Conservation (phyloP, 2,888 invertebrate species). For the Drosophila emarginata region DNA sequence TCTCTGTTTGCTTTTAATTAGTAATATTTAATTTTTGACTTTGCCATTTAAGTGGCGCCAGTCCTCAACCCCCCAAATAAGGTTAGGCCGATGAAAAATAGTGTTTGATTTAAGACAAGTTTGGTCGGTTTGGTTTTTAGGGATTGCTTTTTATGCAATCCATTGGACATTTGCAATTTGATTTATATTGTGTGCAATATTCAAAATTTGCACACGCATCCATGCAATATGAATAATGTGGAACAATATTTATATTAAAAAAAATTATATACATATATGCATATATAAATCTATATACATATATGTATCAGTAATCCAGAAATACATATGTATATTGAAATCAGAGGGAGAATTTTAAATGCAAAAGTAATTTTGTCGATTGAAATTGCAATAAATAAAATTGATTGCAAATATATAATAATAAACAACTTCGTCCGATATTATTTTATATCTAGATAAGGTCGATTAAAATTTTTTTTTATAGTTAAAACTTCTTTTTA, state of each 20-base stretch:
- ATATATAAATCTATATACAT: too few species aligned
- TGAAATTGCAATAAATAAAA: too few species aligned
- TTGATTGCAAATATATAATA: too few species aligned
- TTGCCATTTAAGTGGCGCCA: conserved; percentile 41
- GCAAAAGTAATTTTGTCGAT: too few species aligned
- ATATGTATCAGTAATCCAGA: background rate
- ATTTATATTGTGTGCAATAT: conserved; percentile 1
- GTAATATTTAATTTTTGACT: conserved; percentile 31
- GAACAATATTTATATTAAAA: background rate
- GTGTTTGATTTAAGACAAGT: conserved; percentile 13
- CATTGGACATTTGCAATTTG: background rate
- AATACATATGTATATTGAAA: too few species aligned
- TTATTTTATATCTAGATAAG: too few species aligned
- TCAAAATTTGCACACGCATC: background rate
- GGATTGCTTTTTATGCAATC: background rate
- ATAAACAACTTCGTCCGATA: too few species aligned
- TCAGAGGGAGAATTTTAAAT: too few species aligned
- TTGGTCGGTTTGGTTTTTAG: conserved; percentile 2
- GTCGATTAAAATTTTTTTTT: too few species aligned
- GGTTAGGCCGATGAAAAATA: conserved; percentile 21
- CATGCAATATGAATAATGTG: background rate
- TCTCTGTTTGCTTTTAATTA: conserved; percentile 59
- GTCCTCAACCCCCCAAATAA: background rate
- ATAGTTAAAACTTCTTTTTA: too few species aligned
- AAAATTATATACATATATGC: background rate